Base-by-base conservation (phyloP, 2,797 vertebrate genomes). In the Eulemur rubriventer region DNA sequence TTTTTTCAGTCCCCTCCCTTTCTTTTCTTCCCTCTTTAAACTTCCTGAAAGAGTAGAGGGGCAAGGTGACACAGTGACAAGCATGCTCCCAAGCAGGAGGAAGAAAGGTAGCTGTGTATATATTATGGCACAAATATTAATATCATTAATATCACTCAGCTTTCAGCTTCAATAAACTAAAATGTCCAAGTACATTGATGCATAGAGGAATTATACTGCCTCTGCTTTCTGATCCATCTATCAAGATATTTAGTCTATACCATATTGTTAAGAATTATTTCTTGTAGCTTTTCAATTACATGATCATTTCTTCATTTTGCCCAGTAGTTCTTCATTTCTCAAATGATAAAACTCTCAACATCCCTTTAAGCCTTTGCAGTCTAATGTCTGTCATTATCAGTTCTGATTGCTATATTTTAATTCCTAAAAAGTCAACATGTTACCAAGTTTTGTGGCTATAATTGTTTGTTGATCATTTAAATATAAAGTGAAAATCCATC, bases 361-460 rank as follows among this genome's bases (percentile, higher is more conserved):
- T 59, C 33, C 7, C 35, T 50, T 89, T 72, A 87, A 78, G 38
- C 16, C 7, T 28, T 87, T 82, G 57, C 8, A 76, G 20, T 52
- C 13, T 65, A 20, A 78, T 89, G 63, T 81, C n/a, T 83, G 30
- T 75, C 55, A 79, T 8, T 65, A 30, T 67, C 55, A 46, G 20
- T 95, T 69, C 48, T 87, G 61, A 70, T 75, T 33, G 43, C 35
- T 94, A 41, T 38, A 90, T 63, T 69, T 5, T 16, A 87, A 82
- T 85, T 70, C 26, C 35, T 84, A 52, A 82, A 81, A 78, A 41
- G 20, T 35, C 12, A 89, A 46, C 33, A 48, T n/a, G n/a, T 70
- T 17, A 65, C 69, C 1, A 65, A 38, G 48, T n/a, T 59, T 89
- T 46, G 59, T n/a, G 18, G 4, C n/a, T 35, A 28, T 70, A 26